A percentile compares a stretch with the other conserved stretches of the same genome.
Conservation (phyloP, 2,888 invertebrate species). For the Piscicola geometra region DNA sequence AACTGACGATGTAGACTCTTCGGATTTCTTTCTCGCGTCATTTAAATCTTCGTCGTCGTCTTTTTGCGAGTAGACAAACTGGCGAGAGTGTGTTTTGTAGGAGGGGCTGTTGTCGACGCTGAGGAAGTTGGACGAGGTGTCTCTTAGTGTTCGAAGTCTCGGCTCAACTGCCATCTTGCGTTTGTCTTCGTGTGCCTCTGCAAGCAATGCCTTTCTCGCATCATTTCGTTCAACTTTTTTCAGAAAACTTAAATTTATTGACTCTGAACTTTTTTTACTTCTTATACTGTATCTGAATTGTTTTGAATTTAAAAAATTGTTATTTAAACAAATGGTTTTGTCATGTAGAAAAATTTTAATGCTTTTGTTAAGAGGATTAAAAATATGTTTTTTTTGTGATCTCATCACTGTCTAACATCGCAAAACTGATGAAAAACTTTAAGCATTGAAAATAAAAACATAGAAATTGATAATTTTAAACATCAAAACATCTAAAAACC, state of each 20-base stretch:
- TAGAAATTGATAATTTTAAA: too few species aligned
- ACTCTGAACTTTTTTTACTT: conserved; percentile 15
- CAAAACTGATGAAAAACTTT: too few species aligned
- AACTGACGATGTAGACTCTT: background rate
- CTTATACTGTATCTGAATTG: conserved; percentile 31
- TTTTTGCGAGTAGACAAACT: background rate
- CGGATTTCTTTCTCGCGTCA: background rate
- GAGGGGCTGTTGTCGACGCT: conserved; percentile 16
- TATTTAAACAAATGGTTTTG: too few species aligned
- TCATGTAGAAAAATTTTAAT: too few species aligned
- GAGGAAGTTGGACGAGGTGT: background rate
- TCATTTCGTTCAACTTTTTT: background rate
- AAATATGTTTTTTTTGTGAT: too few species aligned
- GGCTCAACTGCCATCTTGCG: background rate
- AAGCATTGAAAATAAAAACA: too few species aligned
- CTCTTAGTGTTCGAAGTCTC: background rate
- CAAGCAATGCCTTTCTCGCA: background rate
- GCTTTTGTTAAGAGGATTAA: too few species aligned
- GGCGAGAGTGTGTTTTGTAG: background rate
- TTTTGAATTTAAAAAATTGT: too few species aligned
- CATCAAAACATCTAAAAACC: too few species aligned
- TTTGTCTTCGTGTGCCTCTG: background rate
- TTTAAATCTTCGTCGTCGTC: background rate
- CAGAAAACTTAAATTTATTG: background rate
- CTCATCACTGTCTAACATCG: too few species aligned